Conservation (phyloP, 2,888 invertebrate species). For the Ceramica pisi region DNA sequence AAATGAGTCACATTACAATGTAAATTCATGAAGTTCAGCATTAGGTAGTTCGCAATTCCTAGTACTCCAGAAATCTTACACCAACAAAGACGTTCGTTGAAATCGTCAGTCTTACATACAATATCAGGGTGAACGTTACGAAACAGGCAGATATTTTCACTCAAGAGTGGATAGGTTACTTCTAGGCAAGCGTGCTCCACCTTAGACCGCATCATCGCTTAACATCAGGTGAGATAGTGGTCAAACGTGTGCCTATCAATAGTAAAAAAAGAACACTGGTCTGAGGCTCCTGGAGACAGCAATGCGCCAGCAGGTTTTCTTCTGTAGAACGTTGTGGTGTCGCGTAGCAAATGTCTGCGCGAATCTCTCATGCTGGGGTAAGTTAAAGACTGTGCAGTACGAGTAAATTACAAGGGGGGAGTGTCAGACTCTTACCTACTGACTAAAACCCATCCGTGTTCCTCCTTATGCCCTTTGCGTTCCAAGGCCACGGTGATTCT, state of each 20-base stretch:
- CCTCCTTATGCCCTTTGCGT: too few species aligned
- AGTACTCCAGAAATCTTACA: not conserved
- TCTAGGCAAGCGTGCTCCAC: too few species aligned
- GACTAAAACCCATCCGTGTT: too few species aligned
- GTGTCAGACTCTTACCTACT: too few species aligned
- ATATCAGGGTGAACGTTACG: not conserved
- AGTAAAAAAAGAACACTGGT: not conserved
- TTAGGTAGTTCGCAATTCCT: not conserved
- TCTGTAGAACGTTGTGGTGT: not conserved
- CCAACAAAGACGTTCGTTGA: not conserved
- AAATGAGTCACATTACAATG: not conserved
- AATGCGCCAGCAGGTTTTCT: not conserved
- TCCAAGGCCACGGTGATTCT: too few species aligned
- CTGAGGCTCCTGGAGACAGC: not conserved
- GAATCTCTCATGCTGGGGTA: not conserved
- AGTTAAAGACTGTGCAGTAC: not conserved
- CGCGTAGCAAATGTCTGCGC: not conserved
- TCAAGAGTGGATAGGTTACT: too few species aligned
- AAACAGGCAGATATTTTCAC: not conserved
- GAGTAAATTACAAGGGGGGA: too few species aligned
- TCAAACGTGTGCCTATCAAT: too few species aligned
- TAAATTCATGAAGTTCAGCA: not conserved
- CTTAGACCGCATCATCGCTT: too few species aligned
- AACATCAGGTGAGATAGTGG: too few species aligned
- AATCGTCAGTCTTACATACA: not conserved